Conservation (phyloP, 1,140 invertebrate species). For the Mizuhopecten yessoensis region DNA sequence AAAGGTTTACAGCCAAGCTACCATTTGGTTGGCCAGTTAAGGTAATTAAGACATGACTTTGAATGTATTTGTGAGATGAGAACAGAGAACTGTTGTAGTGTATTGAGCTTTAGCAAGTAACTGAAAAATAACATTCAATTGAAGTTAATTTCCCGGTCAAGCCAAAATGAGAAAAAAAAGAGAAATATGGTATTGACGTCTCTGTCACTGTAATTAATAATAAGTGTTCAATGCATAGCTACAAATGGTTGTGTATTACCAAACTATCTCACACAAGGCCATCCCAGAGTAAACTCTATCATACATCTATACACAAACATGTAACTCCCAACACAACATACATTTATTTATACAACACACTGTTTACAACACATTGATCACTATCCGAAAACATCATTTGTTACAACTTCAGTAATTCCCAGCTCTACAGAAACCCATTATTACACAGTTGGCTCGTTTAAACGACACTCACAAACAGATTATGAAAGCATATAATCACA, state of each 20-base stretch:
- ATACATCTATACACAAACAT: constrained; percentile 10
- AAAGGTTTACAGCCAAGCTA: no score
- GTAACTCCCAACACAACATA: neutral
- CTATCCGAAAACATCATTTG: neutral
- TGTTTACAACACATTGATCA: neutral
- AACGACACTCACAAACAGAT: neutral
- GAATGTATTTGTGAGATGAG: neutral
- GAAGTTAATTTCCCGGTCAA: no score
- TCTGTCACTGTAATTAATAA: no score
- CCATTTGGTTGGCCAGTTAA: no score
- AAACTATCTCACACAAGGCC: neutral
- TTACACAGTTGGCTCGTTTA: neutral
- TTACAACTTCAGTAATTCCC: no score
- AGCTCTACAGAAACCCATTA: no score
- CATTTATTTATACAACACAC: neutral
- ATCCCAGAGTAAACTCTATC: neutral
- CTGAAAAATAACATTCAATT: no score
- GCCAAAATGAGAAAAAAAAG: no score
- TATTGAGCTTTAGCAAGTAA: no score
- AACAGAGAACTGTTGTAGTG: neutral
- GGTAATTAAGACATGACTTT: no score
- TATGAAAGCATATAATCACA: neutral
- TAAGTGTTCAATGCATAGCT: constrained; percentile 12
- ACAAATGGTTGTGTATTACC: neutral
- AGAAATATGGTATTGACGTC: no score